Conservation (phyloP, 2,888 invertebrate species). For the Cephus rjabovi region DNA sequence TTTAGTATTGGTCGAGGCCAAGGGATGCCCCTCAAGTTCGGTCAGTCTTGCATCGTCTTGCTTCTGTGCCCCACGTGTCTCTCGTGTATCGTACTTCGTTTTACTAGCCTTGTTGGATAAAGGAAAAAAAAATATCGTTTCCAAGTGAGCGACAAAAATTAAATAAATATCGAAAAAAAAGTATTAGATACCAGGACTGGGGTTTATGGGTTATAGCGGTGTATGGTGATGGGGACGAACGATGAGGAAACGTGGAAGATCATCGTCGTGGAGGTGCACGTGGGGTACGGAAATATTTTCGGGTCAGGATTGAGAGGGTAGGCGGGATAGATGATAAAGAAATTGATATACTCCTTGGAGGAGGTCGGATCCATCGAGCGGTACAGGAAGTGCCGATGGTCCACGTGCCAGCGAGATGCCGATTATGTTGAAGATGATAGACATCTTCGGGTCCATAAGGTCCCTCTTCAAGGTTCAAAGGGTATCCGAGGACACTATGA, state of each 20-base stretch:
- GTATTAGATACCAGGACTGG: background rate
- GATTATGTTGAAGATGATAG: constrained; percentile 64
- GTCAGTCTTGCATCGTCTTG: constrained; percentile 59
- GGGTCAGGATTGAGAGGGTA: background rate
- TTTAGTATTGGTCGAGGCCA: constrained; percentile 61
- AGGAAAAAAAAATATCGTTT: background rate
- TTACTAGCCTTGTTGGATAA: background rate
- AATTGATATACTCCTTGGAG: background rate
- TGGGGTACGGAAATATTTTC: constrained; percentile 25
- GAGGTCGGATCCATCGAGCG: background rate
- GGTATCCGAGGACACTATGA: constrained; percentile 65
- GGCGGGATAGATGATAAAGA: constrained; percentile 1
- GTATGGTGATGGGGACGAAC: constrained; percentile 11
- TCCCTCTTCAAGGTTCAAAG: constrained; percentile 62
- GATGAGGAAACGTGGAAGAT: constrained; percentile 11
- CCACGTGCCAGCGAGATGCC: constrained; percentile 48
- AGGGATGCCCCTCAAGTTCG: constrained; percentile 66
- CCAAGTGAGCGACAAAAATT: background rate
- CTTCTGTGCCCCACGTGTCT: constrained; percentile 54
- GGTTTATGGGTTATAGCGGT: background rate
- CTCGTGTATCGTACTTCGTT: constrained; percentile 20
- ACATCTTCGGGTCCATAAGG: constrained; percentile 62
- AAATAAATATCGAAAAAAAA: background rate
- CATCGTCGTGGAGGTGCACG: constrained; percentile 20
- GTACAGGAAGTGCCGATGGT: background rate